Conservation (phyloP, 2,888 invertebrate genomes). For the Cheiracanthium punctorium region DNA sequence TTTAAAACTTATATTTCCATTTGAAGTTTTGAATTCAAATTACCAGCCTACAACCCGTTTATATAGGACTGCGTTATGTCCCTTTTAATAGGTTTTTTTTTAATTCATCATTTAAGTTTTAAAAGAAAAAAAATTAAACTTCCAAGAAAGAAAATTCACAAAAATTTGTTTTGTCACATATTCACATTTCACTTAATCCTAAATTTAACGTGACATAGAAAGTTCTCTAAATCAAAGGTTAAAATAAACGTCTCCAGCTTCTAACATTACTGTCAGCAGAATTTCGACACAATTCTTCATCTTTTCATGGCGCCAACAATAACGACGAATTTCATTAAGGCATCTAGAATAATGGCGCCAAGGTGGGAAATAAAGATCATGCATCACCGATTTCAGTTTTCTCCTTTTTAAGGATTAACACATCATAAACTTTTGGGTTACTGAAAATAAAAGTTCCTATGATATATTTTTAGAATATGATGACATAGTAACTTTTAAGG, state of each 20-base stretch:
- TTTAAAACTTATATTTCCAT: too few relatives aligned
- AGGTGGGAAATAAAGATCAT: conserved; percentile 11
- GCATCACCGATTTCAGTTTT: neutral
- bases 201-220: neutral
- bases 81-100: too few relatives aligned
- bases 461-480: neutral
- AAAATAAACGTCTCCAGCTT: conserved; percentile 11
- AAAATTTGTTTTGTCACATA: neutral
- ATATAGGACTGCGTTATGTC: too few relatives aligned
- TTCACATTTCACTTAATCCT: neutral
- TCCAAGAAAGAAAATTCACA: neutral
- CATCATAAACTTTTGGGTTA: neutral
- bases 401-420: neutral
- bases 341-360: conserved; percentile 21
- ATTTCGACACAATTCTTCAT: conserved; percentile 13
- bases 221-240: conserved; percentile 11
- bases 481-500: neutral
- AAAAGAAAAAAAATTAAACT: too few relatives aligned
- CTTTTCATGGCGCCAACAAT: conserved; percentile 18
- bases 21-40: too few relatives aligned
- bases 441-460: neutral
- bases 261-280: conserved; percentile 21
- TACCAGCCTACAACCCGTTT: too few relatives aligned
- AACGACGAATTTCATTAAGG: conserved; percentile 21
- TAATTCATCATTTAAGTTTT: too few relatives aligned